Evolutionary conservation across 2,888 invertebrate genomes (phyloP).

Genomic region (Hipparchia semele): DNA sequence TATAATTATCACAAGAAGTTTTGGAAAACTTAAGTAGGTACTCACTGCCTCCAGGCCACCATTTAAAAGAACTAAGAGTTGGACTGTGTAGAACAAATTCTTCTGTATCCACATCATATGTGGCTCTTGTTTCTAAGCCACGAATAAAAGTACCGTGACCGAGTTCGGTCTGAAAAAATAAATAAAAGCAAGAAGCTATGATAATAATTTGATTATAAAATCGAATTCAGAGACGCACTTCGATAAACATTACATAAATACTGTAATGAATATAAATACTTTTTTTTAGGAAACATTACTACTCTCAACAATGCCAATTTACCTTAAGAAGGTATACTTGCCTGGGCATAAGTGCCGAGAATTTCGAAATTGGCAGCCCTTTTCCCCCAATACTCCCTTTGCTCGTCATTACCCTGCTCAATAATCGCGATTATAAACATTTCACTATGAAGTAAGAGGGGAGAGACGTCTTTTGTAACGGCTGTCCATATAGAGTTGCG

Average conservation of each 20-base stretch:
- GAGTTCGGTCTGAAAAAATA: conserved; percentile 89
- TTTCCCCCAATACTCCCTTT: conserved; percentile 92
- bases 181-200: not conserved
- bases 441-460: conserved; percentile 88
- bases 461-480: conserved; percentile 87
- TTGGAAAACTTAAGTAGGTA: conserved; percentile 43
- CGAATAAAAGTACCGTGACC: conserved; percentile 97
- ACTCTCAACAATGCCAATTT: no score
- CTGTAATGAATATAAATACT: no score
- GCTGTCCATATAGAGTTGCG: conserved; percentile 85
- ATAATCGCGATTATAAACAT: conserved; percentile 95
- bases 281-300: no score
- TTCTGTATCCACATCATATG: conserved; percentile 91
- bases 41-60: conserved; percentile 98
- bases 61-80: conserved; percentile 94
- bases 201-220: not conserved
- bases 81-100: conserved; percentile 96
- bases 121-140: conserved; percentile 96
- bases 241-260: no score
- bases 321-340: conserved; percentile 48
- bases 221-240: not conserved
- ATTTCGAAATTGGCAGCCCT: conserved; percentile 91
- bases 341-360: conserved; percentile 97
- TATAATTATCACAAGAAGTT: no score
- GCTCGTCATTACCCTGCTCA: conserved; percentile 92